Evolutionary conservation across 2,113 vertebrate species (phyloP).

Genomic region (Gadus macrocephalus): DNA sequence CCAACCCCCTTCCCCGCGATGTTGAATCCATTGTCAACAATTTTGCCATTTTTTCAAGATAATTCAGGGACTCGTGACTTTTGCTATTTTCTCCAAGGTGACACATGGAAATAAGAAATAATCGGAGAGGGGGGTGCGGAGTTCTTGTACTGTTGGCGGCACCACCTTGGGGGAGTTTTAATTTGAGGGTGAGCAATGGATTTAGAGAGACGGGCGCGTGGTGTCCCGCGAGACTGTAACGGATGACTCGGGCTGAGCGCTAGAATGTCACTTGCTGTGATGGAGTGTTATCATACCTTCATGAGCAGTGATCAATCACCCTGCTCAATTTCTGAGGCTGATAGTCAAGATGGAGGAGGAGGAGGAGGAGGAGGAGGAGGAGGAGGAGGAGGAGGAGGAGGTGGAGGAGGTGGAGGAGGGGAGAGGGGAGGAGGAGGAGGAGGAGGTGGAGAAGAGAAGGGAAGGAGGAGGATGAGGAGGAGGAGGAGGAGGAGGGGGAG

Average conservation of each 20-base stretch:
- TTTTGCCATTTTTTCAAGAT: conserved; percentile 14
- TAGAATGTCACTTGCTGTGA: conserved; percentile 48
- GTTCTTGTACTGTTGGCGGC: not conserved
- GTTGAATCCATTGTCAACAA: not conserved
- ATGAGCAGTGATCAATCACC: conserved; percentile 57
- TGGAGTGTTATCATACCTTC: conserved; percentile 51
- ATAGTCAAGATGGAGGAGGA: conserved; percentile 31
- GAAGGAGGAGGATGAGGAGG: too few species aligned
- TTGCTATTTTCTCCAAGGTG: conserved; percentile 28
- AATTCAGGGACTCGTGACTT: conserved; percentile 10
- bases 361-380: too few species aligned
- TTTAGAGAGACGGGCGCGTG: conserved; percentile 30
- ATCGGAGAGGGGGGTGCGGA: not conserved
- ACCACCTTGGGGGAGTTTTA: conserved; percentile 22
- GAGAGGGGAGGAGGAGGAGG: too few species aligned
- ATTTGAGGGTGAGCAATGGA: conserved; percentile 31
- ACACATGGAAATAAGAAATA: conserved; percentile 25
- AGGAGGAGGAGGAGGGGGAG: not conserved
- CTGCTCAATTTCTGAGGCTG: conserved; percentile 44
- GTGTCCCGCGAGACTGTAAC: conserved; percentile 35
- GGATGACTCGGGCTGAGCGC: conserved; percentile 41
- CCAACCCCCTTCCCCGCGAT: not conserved
- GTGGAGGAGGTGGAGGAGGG: conserved; percentile 9
- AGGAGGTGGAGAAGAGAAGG: too few species aligned
- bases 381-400: not conserved